phyloP scores from a whole-genome alignment of 1,140 invertebrate species.

The Drosophila punjabiensis region DNA sequence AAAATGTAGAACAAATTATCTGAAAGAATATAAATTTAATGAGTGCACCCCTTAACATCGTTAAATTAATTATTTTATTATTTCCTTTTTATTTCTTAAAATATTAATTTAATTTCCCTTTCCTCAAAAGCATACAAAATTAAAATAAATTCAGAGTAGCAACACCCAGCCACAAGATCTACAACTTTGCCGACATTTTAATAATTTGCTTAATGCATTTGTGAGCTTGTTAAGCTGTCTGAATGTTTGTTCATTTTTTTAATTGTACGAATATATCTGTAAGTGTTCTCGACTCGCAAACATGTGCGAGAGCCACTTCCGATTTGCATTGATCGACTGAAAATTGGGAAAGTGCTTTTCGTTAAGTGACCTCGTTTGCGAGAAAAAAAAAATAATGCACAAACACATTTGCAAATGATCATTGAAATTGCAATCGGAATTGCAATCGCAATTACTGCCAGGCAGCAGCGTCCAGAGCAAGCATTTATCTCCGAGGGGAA shows the following conservation, averaged over 20 bases:
- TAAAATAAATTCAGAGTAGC: not conserved
- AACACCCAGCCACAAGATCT: not conserved
- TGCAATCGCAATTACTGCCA: slow-evolving; percentile 58
- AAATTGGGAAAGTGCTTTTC: slow-evolving; percentile 69
- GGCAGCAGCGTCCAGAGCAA: slow-evolving; percentile 45
- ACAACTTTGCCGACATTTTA: slow-evolving; percentile 20
- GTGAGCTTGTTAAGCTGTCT: slow-evolving; percentile 22
- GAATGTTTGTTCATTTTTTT: slow-evolving; percentile 37
- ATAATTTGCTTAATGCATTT: slow-evolving; percentile 60
- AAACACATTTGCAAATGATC: slow-evolving; percentile 20
- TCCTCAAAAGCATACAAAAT: not conserved
- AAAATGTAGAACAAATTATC: no score
- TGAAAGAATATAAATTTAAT: no score
- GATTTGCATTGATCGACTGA: slow-evolving; percentile 73
- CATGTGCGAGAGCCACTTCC: slow-evolving; percentile 55
- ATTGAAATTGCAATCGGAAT: slow-evolving; percentile 42
- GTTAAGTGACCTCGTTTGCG: slow-evolving; percentile 40
- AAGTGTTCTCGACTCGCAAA: slow-evolving; percentile 55
- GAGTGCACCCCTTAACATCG: no score
- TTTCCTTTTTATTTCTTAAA: no score
- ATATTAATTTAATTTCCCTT: not conserved
- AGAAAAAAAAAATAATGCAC: slow-evolving; percentile 2
- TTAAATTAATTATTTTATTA: no score
- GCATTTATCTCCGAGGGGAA: slow-evolving; percentile 72
- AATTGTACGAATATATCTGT: slow-evolving; percentile 15